phyloP scores from a whole-genome alignment of 2,113 vertebrate species.

The Argyrosomus japonicus region DNA sequence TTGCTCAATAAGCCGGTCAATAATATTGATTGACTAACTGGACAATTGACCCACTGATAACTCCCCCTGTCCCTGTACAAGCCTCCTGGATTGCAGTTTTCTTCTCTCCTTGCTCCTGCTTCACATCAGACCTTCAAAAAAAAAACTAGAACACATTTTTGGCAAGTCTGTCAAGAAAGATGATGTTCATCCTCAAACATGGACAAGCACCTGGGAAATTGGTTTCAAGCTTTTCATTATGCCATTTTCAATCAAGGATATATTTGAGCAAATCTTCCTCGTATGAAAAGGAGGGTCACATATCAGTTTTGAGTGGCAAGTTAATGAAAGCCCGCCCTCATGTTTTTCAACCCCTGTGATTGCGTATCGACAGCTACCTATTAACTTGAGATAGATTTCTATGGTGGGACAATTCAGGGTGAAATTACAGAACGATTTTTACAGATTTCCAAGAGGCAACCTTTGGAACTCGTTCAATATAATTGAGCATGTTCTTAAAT shows the following conservation, averaged over 20 bases:
- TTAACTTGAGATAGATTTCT: not conserved
- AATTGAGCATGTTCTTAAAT: not conserved
- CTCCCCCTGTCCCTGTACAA: not conserved
- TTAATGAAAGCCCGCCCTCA: not conserved
- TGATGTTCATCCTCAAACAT: not conserved
- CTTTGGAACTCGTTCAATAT: not conserved
- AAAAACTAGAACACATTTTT: not conserved
- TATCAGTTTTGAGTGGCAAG: not conserved
- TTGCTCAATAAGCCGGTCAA: constrained; percentile 8
- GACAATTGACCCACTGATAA: constrained; percentile 25
- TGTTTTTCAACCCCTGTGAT: not conserved
- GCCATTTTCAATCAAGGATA: not conserved
- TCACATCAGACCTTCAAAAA: not conserved
- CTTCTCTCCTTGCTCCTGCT: not conserved
- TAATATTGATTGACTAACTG: constrained; percentile 20
- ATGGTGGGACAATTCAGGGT: not conserved
- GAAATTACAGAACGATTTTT: not conserved
- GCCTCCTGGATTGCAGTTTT: not conserved
- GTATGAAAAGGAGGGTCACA: not conserved
- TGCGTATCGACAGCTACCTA: not conserved
- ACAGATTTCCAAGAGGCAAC: constrained; percentile 9
- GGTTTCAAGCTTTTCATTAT: not conserved
- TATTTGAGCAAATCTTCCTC: not conserved
- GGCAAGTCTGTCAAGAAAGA: not conserved
- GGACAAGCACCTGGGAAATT: not conserved